Base-by-base conservation (phyloP, 1,140 invertebrate genomes). In the Sweltsa coloradensis region DNA sequence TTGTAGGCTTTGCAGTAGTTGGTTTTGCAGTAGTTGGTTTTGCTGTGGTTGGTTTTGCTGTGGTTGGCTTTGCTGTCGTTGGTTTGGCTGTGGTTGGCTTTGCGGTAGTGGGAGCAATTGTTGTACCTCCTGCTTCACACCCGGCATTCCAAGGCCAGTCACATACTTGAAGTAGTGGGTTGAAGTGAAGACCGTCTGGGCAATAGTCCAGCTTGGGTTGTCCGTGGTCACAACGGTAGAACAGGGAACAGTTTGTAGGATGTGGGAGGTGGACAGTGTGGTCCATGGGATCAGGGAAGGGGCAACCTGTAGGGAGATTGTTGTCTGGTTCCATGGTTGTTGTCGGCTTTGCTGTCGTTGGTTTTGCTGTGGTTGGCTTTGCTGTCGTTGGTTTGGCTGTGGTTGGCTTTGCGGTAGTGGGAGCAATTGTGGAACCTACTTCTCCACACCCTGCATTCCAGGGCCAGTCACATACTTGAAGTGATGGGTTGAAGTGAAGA, bases 381-480 rank as follows among this genome's bases (percentile, higher is more conserved):
- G n/a, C n/a, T n/a, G n/a, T n/a, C n/a, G n/a, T n/a, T n/a, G 29
- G 9, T 14, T 9, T 31, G 9, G 14, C 29, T 14, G 14, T 14
- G 9, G 14, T 31, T 14, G 14, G 9, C 29, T 31, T 14, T 14
- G 29, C n/a, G n/a, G n/a, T n/a, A n/a, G n/a, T n/a, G n/a, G n/a
- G n/a, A n/a, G n/a, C n/a, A n/a, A n/a, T n/a, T n/a, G n/a, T 18
- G 1, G 25, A 25, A 9, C 31, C 31, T 24, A 16, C 18, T 6
- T 21, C 31, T 40, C 27, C 45, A 13, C 27, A n/a, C 3, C 45
- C 45, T 11, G 18, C 40, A 19, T 41, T 41, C 19, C 19, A 6
- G 7, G 61, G 63, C 64, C 66, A 79, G 55, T 78, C 76, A 53
- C 77, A 80, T 5, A 69, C 61, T 50, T 64, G 59, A 1, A 62